These are phyloP conservation scores for Macquaria australasica DNA, from an alignment of 2,113 vertebrate species.

Conservation along the genomic window DNA sequence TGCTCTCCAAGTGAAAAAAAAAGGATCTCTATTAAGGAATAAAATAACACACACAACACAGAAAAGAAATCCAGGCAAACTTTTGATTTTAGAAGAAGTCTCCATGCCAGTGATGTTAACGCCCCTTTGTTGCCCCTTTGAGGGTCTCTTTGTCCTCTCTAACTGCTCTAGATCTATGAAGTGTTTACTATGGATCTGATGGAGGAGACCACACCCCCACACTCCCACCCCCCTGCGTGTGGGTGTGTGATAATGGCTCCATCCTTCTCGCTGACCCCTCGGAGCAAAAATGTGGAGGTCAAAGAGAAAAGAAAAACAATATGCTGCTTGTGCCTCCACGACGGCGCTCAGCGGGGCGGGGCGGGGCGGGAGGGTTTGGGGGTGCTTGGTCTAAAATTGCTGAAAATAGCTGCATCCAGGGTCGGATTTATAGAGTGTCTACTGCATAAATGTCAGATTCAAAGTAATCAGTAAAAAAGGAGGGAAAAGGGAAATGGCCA, in stretches of 20 bases:
- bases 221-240: background rate
- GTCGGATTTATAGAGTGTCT: background rate
- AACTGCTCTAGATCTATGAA: conserved; percentile 35
- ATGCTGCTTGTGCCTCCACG: background rate
- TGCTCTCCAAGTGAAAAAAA: too few species aligned
- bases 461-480: too few species aligned
- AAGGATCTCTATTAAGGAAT: too few species aligned
- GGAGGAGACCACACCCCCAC: conserved; percentile 4
- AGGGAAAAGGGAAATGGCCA: too few species aligned
- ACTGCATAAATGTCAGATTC: too few species aligned
- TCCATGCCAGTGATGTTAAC: too few species aligned
- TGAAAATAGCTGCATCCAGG: background rate
- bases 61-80: too few species aligned
- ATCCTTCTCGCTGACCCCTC: background rate
- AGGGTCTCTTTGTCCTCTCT: conserved; percentile 5
- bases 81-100: too few species aligned
- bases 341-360: background rate
- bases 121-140: too few species aligned
- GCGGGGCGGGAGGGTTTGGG: background rate
- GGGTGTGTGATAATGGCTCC: background rate
- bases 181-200: background rate
- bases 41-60: too few species aligned
- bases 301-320: background rate
- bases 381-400: too few species aligned
- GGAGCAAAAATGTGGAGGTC: background rate